Evolutionary conservation across 2,888 invertebrate species (phyloP).

Genomic region (Nomada fabriciana): DNA sequence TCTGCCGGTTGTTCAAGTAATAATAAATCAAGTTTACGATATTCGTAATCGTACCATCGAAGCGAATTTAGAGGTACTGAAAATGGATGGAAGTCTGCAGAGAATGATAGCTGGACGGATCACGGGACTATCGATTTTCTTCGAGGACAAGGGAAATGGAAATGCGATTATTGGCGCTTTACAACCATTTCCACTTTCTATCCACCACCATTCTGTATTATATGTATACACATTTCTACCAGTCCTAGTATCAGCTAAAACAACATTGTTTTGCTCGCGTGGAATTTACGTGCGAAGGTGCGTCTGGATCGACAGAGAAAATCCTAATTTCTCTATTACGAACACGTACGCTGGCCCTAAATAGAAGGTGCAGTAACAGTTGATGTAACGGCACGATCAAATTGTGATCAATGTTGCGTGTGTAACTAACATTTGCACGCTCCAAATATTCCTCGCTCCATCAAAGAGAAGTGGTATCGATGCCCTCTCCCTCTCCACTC

Average conservation of each 20-base stretch:
- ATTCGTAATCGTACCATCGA: not conserved
- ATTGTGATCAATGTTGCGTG: constrained; percentile 70
- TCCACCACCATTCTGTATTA: too few relatives aligned
- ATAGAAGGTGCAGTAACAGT: constrained; percentile 61
- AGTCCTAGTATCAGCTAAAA: not conserved
- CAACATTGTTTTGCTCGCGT: not conserved
- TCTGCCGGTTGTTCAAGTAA: not conserved
- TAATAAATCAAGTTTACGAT: not conserved
- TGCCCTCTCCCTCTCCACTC: constrained; percentile 7
- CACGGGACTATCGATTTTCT: constrained; percentile 7
- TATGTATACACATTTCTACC: not conserved
- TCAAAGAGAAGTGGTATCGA: constrained; percentile 61
- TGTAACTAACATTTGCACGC: constrained; percentile 69
- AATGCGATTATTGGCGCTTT: constrained; percentile 1
- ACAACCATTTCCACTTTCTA: not conserved
- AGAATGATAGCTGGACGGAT: not conserved
- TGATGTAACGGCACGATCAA: constrained; percentile 68
- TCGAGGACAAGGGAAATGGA: not conserved
- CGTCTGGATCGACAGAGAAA: constrained; percentile 21
- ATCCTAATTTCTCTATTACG: constrained; percentile 20
- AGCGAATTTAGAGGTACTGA: not conserved
- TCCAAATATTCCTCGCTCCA: constrained; percentile 55
- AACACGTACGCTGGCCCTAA: constrained; percentile 13
- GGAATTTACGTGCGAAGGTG: not conserved
- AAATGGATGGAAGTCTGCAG: not conserved